Percentiles rank a stretch among this genome's conserved stretches.
phyloP scores from a whole-genome alignment of 1,140 invertebrate species.

The Wiebesia pumilae region DNA sequence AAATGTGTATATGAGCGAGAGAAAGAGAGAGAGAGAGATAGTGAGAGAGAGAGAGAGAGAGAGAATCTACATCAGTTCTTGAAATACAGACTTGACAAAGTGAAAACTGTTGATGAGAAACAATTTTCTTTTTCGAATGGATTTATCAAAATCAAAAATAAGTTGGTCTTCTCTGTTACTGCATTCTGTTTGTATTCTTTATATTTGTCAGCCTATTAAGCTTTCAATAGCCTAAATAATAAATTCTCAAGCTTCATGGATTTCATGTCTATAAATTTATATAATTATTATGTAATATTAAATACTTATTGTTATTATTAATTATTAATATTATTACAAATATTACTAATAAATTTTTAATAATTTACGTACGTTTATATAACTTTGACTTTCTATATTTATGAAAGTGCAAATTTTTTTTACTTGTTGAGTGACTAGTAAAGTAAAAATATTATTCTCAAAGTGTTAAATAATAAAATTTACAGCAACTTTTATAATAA shows the following conservation, averaged over 20 bases:
- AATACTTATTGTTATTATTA: too few relatives aligned
- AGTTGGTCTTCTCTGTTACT: constrained; percentile 18
- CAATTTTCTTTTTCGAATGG: constrained; percentile 29
- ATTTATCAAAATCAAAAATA: constrained; percentile 42
- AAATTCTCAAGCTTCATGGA: constrained; percentile 39
- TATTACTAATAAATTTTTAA: too few relatives aligned
- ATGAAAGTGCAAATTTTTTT: too few relatives aligned
- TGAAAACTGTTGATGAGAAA: constrained; percentile 45
- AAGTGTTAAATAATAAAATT: too few relatives aligned
- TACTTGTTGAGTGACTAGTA: too few relatives aligned
- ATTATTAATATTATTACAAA: too few relatives aligned
- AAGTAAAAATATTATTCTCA: too few relatives aligned
- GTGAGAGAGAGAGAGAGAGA: not conserved
- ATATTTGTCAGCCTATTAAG: constrained; percentile 44
- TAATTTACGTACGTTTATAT: too few relatives aligned
- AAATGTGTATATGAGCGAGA: too few relatives aligned
- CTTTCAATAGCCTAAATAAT: constrained; percentile 45
- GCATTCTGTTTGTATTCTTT: constrained; percentile 10
- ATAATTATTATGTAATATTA: constrained; percentile 34
- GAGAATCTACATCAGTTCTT: constrained; percentile 17
- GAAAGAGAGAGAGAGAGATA: not conserved
- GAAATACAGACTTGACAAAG: constrained; percentile 30
- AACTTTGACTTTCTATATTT: too few relatives aligned
- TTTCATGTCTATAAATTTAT: constrained; percentile 12
- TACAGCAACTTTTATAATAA: too few relatives aligned